These are phyloP conservation scores for Pogonomyrmex barbatus DNA, from an alignment of 1,140 invertebrate species.

Conservation along the genomic window DNA sequence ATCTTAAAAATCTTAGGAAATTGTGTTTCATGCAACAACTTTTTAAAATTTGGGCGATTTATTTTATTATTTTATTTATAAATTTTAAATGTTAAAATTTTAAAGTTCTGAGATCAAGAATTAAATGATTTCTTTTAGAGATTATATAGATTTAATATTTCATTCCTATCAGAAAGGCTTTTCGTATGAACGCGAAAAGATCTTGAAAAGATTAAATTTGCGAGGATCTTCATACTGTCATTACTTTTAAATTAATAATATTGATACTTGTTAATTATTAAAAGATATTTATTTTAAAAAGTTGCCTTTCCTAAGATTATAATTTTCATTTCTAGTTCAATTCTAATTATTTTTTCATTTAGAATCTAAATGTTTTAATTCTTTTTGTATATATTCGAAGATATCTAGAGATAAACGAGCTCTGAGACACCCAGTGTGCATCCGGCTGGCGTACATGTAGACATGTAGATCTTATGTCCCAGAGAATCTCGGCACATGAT, in stretches of 20 bases:
- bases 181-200: too few relatives aligned
- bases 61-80: too few relatives aligned
- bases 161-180: too few relatives aligned
- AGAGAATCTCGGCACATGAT: constrained; percentile 46
- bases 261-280: neutral
- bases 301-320: neutral
- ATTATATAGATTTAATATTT: too few relatives aligned
- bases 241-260: neutral
- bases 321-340: neutral
- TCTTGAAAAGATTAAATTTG: neutral
- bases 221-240: neutral
- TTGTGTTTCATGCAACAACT: too few relatives aligned
- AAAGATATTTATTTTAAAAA: neutral
- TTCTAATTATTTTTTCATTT: neutral
- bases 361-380: neutral
- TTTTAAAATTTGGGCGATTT: too few relatives aligned
- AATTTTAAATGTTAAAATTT: too few relatives aligned
- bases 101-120: too few relatives aligned
- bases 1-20: too few relatives aligned
- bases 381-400: neutral
- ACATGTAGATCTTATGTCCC: constrained; percentile 65
- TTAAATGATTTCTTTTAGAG: too few relatives aligned
- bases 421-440: constrained; percentile 22
- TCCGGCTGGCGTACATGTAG: constrained; percentile 48
- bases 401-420: neutral